Conservation (phyloP, 2,888 invertebrate genomes). For the Drosophila ezoana region DNA sequence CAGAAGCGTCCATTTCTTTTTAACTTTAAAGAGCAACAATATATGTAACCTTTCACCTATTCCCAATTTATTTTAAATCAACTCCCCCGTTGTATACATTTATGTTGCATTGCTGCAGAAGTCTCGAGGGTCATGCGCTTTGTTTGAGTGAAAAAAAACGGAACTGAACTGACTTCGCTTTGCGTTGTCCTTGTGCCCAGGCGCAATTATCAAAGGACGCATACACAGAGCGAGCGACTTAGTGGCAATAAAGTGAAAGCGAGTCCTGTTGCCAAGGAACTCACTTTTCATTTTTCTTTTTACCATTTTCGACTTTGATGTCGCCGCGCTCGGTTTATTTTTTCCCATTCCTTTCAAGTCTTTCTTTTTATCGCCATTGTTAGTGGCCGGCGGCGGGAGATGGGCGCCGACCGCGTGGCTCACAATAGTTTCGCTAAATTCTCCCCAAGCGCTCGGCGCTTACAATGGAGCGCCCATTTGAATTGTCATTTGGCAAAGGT, state of each 20-base stretch:
- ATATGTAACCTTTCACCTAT: slow-evolving; percentile 4
- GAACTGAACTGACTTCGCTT: slow-evolving; percentile 15
- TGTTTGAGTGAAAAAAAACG: slow-evolving; percentile 34
- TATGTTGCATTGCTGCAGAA: slow-evolving; percentile 7
- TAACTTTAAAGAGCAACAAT: too few species aligned
- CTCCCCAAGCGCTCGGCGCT: slow-evolving; percentile 48
- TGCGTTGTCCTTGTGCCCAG: slow-evolving; percentile 53
- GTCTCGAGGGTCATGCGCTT: slow-evolving; percentile 40
- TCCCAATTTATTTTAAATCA: slow-evolving; percentile 5
- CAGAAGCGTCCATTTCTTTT: too few species aligned
- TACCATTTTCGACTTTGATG: slow-evolving; percentile 38
- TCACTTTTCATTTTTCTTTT: background rate
- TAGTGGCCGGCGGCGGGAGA: slow-evolving; percentile 6
- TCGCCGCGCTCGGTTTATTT: slow-evolving; percentile 30
- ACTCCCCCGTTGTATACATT: slow-evolving; percentile 12
- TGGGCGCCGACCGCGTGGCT: slow-evolving; percentile 5
- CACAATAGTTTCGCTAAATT: slow-evolving; percentile 56
- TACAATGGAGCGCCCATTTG: slow-evolving; percentile 50
- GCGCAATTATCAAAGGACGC: slow-evolving; percentile 71
- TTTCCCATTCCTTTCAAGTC: slow-evolving; percentile 11
- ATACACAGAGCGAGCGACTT: slow-evolving; percentile 34
- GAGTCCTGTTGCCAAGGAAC: slow-evolving; percentile 31
- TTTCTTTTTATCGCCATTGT: slow-evolving; percentile 20
- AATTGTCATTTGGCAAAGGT: slow-evolving; percentile 60
- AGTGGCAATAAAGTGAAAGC: slow-evolving; percentile 62